Base-by-base conservation (phyloP, 2,113 vertebrate genomes). In the Apodemus speciosus region DNA sequence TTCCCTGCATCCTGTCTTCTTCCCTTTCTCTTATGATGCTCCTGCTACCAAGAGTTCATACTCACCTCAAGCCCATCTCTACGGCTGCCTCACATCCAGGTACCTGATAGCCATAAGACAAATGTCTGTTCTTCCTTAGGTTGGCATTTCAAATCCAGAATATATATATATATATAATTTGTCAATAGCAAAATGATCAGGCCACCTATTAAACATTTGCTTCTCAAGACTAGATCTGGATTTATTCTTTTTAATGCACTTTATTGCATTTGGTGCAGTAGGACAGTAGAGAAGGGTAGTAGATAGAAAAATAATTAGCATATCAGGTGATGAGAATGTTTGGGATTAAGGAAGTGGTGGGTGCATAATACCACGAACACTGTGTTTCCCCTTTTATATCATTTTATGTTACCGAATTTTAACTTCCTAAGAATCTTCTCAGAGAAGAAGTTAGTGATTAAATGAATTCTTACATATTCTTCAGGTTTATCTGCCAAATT, bases 331-430 rank as follows among this genome's bases (percentile, higher is more conserved):
- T 49, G 62, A 86, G 84, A 73, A 84, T 73, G 11, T 77, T 89
- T 60, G 30, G 85, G n/a, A 69, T 64, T 79, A 58, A 87, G 35
- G 14, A 86, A 49, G 16, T 35, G 14, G 14, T 62, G 10, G 8
- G n/a, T 49, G 11, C 21, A n/a, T 9, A 38, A 71, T 53, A 83
- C 16, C 43, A 18, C 66, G 53, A 86, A 68, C 30, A 8, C 20
- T 2, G 27, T 80, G 32, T 5, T 53, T 79, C 84, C 13, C 16
- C 46, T 56, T 89, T 87, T 88, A 58, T 46, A 16, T 72, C 9
- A 62, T 64, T 90, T 92, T 80, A 43, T 84, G 6, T 51, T 85
- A 76, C 32, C 72, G 85, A n/a, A 93, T 71, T 80, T 93, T 8
- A 80, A 10, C 25, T 51, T 2, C 73, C 56, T 60, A 35, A 72